A percentile compares a stretch with the other conserved stretches of the same genome.
phyloP scores from a whole-genome alignment of 2,888 invertebrate genomes.

The Fissipunctia ypsillon region DNA sequence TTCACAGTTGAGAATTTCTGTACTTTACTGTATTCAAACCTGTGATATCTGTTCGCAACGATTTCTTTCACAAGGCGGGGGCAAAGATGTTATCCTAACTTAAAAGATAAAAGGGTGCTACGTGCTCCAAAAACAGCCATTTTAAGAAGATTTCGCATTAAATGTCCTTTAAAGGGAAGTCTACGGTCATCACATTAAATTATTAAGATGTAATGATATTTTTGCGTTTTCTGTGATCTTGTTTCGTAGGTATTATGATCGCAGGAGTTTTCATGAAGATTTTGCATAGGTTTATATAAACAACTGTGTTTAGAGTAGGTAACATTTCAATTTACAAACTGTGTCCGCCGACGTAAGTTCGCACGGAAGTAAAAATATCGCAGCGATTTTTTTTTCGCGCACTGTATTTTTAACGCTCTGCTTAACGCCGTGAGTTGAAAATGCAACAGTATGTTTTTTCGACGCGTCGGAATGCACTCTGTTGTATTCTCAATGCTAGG shows the following conservation, averaged over 20 bases:
- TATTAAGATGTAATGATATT: slow-evolving; percentile 40
- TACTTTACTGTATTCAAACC: not conserved
- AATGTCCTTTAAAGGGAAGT: slow-evolving; percentile 38
- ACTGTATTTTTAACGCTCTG: too few relatives aligned
- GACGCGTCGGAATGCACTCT: too few relatives aligned
- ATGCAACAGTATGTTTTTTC: too few relatives aligned
- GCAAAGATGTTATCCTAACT: slow-evolving; percentile 34
- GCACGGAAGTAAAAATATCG: too few relatives aligned
- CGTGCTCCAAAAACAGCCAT: slow-evolving; percentile 53
- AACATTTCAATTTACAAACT: not conserved
- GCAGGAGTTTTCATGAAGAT: not conserved
- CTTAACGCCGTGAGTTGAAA: too few relatives aligned
- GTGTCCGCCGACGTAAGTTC: too few relatives aligned
- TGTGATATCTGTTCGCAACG: not conserved
- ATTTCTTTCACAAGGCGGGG: not conserved
- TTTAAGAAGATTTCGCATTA: slow-evolving; percentile 33
- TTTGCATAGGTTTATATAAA: not conserved
- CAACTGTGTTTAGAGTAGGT: not conserved
- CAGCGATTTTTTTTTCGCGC: too few relatives aligned
- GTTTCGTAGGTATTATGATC: slow-evolving; percentile 12
- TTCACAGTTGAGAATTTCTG: not conserved
- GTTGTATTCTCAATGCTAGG: too few relatives aligned
- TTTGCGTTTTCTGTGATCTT: slow-evolving; percentile 18
- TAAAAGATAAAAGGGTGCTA: slow-evolving; percentile 34
- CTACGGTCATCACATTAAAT: slow-evolving; percentile 48